Evolutionary conservation across 2,888 invertebrate genomes (phyloP).

Genomic region (Drosophila infuscata): DNA sequence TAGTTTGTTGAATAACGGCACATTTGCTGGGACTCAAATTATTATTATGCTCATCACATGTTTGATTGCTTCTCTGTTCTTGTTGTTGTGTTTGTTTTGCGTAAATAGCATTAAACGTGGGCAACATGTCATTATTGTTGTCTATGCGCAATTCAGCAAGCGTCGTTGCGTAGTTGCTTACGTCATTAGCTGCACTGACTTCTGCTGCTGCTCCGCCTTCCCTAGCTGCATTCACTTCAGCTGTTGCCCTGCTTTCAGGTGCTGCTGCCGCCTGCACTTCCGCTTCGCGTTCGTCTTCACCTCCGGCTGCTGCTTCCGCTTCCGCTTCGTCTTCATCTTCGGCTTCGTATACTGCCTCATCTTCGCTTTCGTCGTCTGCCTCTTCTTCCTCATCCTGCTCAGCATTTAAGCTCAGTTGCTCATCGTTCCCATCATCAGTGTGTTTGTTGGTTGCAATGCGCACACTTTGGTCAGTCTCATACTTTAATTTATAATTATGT

Average conservation of each 20-base stretch:
- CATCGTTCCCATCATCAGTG: constrained; percentile 2
- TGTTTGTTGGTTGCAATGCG: constrained; percentile 5
- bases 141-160: constrained; percentile 47
- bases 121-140: constrained; percentile 81
- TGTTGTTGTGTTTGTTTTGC: background rate
- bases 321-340: constrained; percentile 7
- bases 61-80: background rate
- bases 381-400: background rate
- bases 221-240: background rate
- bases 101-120: constrained; percentile 81
- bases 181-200: background rate
- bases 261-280: constrained; percentile 5
- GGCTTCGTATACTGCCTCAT: background rate
- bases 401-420: background rate
- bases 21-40: background rate
- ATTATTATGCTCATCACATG: background rate
- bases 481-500: constrained; percentile 29
- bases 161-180: constrained; percentile 4
- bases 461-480: constrained; percentile 56
- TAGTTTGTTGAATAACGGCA: background rate
- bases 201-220: background rate
- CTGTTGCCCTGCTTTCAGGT: background rate
- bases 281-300: background rate
- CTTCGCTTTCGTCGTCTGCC: constrained; percentile 7
- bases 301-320: constrained; percentile 1